Evolutionary conservation across 2,797 vertebrate species (phyloP).

Genomic region (Gymnocypris eckloni): DNA sequence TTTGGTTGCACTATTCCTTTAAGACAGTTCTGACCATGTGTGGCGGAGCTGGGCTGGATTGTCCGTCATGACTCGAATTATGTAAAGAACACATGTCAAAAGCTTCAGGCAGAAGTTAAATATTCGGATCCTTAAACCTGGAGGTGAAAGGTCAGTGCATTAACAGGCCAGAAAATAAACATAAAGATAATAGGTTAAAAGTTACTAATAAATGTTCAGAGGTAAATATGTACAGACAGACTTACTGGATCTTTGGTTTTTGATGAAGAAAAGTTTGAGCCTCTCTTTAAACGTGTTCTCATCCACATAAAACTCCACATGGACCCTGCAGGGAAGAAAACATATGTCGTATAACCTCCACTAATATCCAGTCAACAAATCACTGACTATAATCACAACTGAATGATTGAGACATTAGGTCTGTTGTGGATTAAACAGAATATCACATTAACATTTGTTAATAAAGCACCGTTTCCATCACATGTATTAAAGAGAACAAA

Average conservation of each 20-base stretch:
- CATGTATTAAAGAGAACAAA: background rate
- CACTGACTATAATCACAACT: background rate
- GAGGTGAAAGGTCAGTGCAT: background rate
- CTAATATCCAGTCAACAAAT: background rate
- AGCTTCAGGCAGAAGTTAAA: slow-evolving; percentile 98
- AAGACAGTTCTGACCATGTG: slow-evolving; percentile 49
- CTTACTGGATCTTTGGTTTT: slow-evolving; percentile 98
- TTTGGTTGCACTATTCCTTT: background rate
- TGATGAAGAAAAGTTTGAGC: slow-evolving; percentile 98
- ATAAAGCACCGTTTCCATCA: background rate
- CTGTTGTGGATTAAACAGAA: background rate
- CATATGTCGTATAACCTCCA: background rate
- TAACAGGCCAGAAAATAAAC: background rate
- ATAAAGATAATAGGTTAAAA: background rate
- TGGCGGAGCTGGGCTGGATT: slow-evolving; percentile 77
- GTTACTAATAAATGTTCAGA: background rate
- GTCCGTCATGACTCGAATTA: slow-evolving; percentile 91
- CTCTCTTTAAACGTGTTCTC: slow-evolving; percentile 98
- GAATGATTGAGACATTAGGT: background rate
- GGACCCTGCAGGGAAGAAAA: slow-evolving; percentile 80
- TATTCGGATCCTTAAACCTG: slow-evolving; percentile 93
- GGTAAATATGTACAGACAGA: slow-evolving; percentile 34
- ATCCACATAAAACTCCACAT: slow-evolving; percentile 97
- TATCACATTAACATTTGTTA: background rate
- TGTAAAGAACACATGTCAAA: slow-evolving; percentile 94